Evolutionary conservation across 2,113 vertebrate species (phyloP).

Genomic region (Pelmatolapia mariae): DNA sequence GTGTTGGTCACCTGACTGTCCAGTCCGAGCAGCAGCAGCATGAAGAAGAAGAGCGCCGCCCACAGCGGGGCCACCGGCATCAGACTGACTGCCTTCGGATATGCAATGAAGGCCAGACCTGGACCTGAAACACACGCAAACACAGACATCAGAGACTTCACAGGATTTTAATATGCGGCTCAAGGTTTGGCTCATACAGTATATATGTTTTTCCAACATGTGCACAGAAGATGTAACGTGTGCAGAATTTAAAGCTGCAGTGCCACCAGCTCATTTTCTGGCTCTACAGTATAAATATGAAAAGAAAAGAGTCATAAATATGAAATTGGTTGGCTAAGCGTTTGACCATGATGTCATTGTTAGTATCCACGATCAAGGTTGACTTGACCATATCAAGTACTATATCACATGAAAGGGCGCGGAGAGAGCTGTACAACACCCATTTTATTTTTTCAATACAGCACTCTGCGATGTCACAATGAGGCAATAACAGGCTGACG

Average conservation of each 20-base stretch:
- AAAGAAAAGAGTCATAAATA: background rate
- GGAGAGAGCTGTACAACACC: accelerated
- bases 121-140: slow-evolving; percentile 61
- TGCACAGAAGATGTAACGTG: background rate
- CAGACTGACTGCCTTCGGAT: slow-evolving; percentile 76
- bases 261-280: background rate
- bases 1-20: slow-evolving; percentile 73
- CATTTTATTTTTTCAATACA: accelerated
- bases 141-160: background rate
- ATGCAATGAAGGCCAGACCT: slow-evolving; percentile 78
- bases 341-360: background rate
- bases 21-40: slow-evolving; percentile 77
- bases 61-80: slow-evolving; percentile 79
- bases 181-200: background rate
- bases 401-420: accelerated
- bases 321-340: background rate
- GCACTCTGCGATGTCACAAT: background rate
- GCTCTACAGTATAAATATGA: accelerated
- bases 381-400: background rate
- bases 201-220: background rate
- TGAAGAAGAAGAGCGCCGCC: slow-evolving; percentile 81
- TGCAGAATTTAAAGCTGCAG: background rate
- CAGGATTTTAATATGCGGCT: accelerated
- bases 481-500: background rate
- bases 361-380: background rate